Base-by-base conservation (phyloP, 1,140 invertebrate genomes). In the Nephila pilipes region DNA sequence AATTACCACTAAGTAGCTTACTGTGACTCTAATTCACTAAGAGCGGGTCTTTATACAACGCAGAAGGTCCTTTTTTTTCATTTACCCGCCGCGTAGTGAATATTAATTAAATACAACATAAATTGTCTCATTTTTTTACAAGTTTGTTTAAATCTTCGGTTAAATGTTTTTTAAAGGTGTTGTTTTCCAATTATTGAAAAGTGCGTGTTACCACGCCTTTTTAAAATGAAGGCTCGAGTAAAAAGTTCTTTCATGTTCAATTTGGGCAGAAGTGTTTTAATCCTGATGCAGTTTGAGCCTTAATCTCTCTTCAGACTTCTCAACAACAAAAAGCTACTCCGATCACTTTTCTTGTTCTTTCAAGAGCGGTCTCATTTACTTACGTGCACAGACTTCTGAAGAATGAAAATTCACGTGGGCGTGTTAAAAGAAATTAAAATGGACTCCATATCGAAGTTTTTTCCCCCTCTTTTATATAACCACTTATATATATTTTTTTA, bases 21-120 rank as follows among this genome's bases (percentile, higher is more conserved):
- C 22, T 65, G 63, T 65, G n/a, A 65, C 63, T 65, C 22, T 65
- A 65, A 65, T 25, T 65, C 63, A 65, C 12, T 65, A 65, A 65
- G 63, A 65, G 25, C n/a, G 25, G 63, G 63, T 29, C 63, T 65
- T 65, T 65, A 25, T 38, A 46, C 22, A 65, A 12, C 25, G 63
- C 3, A 14, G 0, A n/a, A 65, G 25, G 63, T 25, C 10, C 10
- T 65, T 65, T 65, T 65, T 65, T 25, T 8, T 65, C 12, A 25
- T 65, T 29, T 46, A 46, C 46, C 63, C 6, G n/a, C n/a, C 46
- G 2, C 22, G 25, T 2, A 8, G 63, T 65, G 25, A 65, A 65
- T 65, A 65, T 65, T 65, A 65, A 65, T 65, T 65, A 65, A 65
- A 65, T 65, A 29, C 25, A 65, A 65, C 63, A 65, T n/a, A 65